phyloP scores from a whole-genome alignment of 2,888 invertebrate species.

The Itoplectis maculator region DNA sequence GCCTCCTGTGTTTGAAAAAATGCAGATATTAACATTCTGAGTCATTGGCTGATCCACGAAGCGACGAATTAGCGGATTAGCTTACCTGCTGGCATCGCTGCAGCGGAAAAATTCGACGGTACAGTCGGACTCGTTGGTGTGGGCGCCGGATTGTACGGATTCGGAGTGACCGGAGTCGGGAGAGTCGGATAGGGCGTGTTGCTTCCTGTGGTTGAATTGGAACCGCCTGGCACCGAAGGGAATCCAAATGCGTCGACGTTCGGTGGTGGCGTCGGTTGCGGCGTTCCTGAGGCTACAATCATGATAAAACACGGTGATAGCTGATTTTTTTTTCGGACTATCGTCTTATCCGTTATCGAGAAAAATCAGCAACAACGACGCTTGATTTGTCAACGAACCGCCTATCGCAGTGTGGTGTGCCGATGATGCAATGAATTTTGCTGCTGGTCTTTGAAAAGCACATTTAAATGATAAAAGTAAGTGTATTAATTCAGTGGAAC shows the following conservation, averaged over 20 bases:
- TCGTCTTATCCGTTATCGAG: not conserved
- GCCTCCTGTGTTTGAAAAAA: conserved; percentile 75
- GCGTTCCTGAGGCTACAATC: conserved; percentile 52
- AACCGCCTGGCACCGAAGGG: conserved; percentile 74
- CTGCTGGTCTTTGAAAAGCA: not conserved
- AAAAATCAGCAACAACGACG: conserved; percentile 11
- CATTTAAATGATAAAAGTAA: conserved; percentile 28
- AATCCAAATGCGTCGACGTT: conserved; percentile 74
- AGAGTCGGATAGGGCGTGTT: conserved; percentile 66
- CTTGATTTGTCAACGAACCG: conserved; percentile 2
- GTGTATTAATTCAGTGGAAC: conserved; percentile 2
- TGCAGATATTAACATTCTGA: too few relatives aligned
- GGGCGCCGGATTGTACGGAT: conserved; percentile 77
- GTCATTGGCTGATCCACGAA: not conserved
- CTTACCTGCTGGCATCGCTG: conserved; percentile 72
- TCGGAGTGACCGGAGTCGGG: conserved; percentile 71
- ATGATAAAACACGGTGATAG: conserved; percentile 26
- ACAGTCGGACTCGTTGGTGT: conserved; percentile 73
- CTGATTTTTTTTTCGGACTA: conserved; percentile 1
- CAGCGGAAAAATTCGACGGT: conserved; percentile 54
- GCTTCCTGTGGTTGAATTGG: conserved; percentile 6
- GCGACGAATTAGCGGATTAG: not conserved
- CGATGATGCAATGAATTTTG: conserved; percentile 22
- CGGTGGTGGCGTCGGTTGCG: conserved; percentile 70
- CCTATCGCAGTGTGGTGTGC: not conserved